Percentiles rank a stretch among this genome's conserved stretches.
These are phyloP conservation scores for Chironomus riparius DNA, from an alignment of 2,888 invertebrate species.

Conservation along the genomic window DNA sequence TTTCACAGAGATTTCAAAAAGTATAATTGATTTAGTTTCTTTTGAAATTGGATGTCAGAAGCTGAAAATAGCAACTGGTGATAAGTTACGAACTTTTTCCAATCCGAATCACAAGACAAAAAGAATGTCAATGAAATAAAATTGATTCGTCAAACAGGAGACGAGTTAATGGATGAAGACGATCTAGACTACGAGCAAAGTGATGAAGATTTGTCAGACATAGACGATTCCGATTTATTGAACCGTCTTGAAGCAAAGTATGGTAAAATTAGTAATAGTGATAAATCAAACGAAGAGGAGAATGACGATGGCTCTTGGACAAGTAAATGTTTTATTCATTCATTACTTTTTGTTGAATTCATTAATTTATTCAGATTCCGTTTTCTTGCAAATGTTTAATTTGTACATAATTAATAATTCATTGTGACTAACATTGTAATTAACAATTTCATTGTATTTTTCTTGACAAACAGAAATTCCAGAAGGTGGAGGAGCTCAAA, in stretches of 20 bases:
- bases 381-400: background rate
- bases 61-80: background rate
- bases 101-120: background rate
- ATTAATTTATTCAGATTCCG: slow-evolving; percentile 6
- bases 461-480: slow-evolving; percentile 34
- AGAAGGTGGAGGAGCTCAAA: slow-evolving; percentile 33
- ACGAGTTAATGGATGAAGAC: slow-evolving; percentile 40
- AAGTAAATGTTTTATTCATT: slow-evolving; percentile 34
- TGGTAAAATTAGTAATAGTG: slow-evolving; percentile 48
- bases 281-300: slow-evolving; percentile 42
- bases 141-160: slow-evolving; percentile 33
- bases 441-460: background rate
- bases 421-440: background rate
- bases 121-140: slow-evolving; percentile 27
- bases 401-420: background rate
- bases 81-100: background rate
- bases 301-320: slow-evolving; percentile 38
- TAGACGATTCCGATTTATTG: slow-evolving; percentile 60
- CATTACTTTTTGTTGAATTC: background rate
- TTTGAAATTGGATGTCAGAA: no score
- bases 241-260: slow-evolving; percentile 64
- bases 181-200: slow-evolving; percentile 39
- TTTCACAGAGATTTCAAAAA: no score
- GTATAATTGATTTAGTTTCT: no score
- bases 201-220: slow-evolving; percentile 51